Evolutionary conservation across 2,113 vertebrate species (phyloP), one percentile per base, ranked within the genome.

Genomic region (Oenanthe oenanthe): DNA sequence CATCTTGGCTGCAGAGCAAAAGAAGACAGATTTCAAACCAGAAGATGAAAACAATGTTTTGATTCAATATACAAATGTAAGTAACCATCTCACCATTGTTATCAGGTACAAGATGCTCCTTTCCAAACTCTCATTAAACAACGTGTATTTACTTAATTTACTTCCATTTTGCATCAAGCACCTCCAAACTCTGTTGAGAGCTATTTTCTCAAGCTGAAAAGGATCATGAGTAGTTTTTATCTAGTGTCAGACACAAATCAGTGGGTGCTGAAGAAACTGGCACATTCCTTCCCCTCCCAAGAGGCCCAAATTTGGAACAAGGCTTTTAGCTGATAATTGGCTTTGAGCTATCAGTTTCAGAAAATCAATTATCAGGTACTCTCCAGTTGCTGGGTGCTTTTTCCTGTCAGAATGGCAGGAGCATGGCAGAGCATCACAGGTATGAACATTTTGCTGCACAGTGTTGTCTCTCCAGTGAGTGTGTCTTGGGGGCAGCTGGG

Each of bases 41-140:
- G 99, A 99, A 97, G 99, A 99, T 89, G 99, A 99, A 97, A 99
- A 99, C 97, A 99, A 99, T 89, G 99, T 99, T 97, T 98, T 99
- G 98, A 99, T 99, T 97, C 99, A 99, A 53, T 99, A 99, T 96
- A 99, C 99, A 72, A 98, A 98, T 88, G 99, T 99, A 97, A 99
- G 99, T 98, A 93, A 89, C 71, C 75, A 48, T 45, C 86, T 85
- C 71, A 2, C 8, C 21, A 47, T 19, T 77, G 28, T 38, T 62
- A 10, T 0, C n/a, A 34, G 18, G 25, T 60, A 58, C 25, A 42
- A 67, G 79, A 25, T 71, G 14, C 31, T 75, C 29, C 62, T 60
- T 71, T 18, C 22, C 47, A 63, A 60, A 36, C 28, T 32, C 3
- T 0, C 9, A 2, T 83, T 62, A 45, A 38, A 40, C 25, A 79